phyloP scores from a whole-genome alignment of 2,888 invertebrate genomes.

The Leucoptera coffeella region DNA sequence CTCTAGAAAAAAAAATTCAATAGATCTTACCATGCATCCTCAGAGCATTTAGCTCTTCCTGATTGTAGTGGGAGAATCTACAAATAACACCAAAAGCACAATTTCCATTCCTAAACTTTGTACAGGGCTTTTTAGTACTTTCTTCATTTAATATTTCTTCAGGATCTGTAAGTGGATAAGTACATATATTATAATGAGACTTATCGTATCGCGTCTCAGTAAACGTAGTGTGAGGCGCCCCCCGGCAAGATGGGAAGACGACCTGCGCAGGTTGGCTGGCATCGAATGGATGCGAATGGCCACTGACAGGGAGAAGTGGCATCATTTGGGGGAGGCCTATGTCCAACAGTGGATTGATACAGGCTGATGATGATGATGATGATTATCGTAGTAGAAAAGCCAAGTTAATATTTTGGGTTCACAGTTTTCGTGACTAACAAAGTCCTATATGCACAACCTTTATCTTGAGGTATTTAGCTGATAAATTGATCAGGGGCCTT shows the following conservation, averaged over 20 bases:
- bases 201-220: not conserved
- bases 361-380: no score
- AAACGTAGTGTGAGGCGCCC: not conserved
- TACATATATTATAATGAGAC: not conserved
- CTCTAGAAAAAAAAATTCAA: constrained; percentile 33
- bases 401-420: not conserved
- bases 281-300: no score
- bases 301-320: no score
- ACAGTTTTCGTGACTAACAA: no score
- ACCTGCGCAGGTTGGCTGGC: not conserved
- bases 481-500: no score
- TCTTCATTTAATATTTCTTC: constrained; percentile 59
- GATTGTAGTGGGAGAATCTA: constrained; percentile 61
- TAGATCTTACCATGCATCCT: constrained; percentile 26
- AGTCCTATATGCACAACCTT: no score
- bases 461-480: no score
- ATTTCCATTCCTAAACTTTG: constrained; percentile 49
- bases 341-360: no score
- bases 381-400: not conserved
- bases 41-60: constrained; percentile 39
- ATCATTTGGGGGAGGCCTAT: no score
- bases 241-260: not conserved
- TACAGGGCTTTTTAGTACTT: constrained; percentile 55
- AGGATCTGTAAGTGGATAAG: constrained; percentile 42
- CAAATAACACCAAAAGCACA: constrained; percentile 63